Evolutionary conservation across 1,140 invertebrate genomes (phyloP).

Genomic region (Bactericera cockerelli): DNA sequence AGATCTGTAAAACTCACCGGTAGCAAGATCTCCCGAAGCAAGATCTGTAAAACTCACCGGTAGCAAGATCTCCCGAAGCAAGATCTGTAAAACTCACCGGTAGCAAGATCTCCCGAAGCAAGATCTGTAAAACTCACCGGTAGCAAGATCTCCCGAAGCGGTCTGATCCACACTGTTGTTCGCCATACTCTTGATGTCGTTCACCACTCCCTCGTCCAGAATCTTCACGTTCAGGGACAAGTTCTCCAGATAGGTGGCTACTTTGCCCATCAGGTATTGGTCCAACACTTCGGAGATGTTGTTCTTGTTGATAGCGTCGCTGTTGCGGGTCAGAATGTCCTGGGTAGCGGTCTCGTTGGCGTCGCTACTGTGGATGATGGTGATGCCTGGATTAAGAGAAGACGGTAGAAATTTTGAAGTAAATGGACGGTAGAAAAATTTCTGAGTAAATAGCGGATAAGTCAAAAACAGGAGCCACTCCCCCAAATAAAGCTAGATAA

Average conservation of each 20-base stretch:
- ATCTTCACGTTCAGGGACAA: slow-evolving; percentile 55
- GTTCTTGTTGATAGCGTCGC: neutral
- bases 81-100: too few relatives aligned
- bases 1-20: too few relatives aligned
- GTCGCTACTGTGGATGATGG: slow-evolving; percentile 36
- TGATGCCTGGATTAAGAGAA: too few relatives aligned
- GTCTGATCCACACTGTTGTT: slow-evolving; percentile 25
- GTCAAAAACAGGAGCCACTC: too few relatives aligned
- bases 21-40: neutral
- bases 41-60: slow-evolving; percentile 12
- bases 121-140: slow-evolving; percentile 12
- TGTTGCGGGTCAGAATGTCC: neutral
- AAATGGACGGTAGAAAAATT: too few relatives aligned
- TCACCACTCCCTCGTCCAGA: slow-evolving; percentile 42
- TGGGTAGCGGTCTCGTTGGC: neutral
- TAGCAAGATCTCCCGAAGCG: neutral
- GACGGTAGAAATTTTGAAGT: too few relatives aligned
- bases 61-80: neutral
- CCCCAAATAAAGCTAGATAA: too few relatives aligned
- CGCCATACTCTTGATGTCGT: slow-evolving; percentile 33
- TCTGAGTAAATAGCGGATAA: too few relatives aligned
- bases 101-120: neutral
- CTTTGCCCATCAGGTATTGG: slow-evolving; percentile 50
- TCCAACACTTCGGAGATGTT: slow-evolving; percentile 33
- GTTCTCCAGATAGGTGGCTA: slow-evolving; percentile 51